Conservation (phyloP, 1,140 invertebrate genomes). For the Hirudo medicinalis region DNA sequence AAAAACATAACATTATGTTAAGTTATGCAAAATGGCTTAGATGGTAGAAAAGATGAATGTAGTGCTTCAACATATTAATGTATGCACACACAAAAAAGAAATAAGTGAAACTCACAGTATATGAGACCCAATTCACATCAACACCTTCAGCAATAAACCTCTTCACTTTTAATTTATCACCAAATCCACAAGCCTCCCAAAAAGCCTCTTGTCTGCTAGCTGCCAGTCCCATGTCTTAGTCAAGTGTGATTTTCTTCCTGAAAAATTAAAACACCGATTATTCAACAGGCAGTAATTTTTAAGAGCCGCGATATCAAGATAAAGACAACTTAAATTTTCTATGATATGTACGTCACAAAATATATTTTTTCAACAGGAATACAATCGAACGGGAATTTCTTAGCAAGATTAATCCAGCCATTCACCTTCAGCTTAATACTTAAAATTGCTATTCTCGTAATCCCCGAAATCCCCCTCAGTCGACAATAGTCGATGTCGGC, state of each 20-base stretch:
- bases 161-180: constrained; percentile 32
- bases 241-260: constrained; percentile 1
- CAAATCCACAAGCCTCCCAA: constrained; percentile 42
- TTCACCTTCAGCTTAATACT: too few species aligned
- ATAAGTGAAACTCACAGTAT: constrained; percentile 33
- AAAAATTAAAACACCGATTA: not conserved
- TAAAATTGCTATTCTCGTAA: too few species aligned
- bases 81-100: not conserved
- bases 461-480: too few species aligned
- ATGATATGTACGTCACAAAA: not conserved
- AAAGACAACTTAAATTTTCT: not conserved
- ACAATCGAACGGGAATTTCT: not conserved
- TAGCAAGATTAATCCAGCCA: not conserved
- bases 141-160: constrained; percentile 35
- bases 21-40: not conserved
- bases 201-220: constrained; percentile 43
- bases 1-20: not conserved
- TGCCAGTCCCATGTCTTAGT: constrained; percentile 41
- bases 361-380: not conserved
- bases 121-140: constrained; percentile 41
- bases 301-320: not conserved
- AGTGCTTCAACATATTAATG: not conserved
- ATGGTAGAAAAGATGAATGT: not conserved
- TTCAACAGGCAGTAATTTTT: not conserved
- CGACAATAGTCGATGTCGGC: too few species aligned